Evolutionary conservation across 2,113 vertebrate genomes (phyloP).

Genomic region (Archilochus colubris): DNA sequence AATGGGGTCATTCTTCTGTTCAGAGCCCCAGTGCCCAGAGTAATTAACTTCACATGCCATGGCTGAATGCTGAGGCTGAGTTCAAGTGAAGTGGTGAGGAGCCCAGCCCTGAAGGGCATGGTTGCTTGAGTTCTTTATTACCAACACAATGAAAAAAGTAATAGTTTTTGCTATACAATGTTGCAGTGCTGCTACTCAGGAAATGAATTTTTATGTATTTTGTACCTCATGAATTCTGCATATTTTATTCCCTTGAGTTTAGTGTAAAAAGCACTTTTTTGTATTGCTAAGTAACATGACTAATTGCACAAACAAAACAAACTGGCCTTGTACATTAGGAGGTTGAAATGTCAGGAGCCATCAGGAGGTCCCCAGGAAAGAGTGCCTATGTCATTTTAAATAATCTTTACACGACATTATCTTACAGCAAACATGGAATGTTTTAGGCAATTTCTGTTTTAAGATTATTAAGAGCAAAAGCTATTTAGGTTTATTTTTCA

Average conservation of each 20-base stretch:
- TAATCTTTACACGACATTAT: conserved; percentile 5
- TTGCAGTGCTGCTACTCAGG: conserved; percentile 47
- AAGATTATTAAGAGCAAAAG: background rate
- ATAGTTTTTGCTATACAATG: conserved; percentile 40
- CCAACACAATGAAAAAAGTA: conserved; percentile 61
- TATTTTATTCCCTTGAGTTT: conserved; percentile 68
- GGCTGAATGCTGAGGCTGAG: conserved; percentile 42
- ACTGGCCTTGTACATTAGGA: background rate
- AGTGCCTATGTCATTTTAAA: conserved; percentile 46
- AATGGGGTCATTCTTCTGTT: conserved; percentile 70
- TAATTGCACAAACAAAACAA: conserved; percentile 63
- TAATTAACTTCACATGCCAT: conserved; percentile 75
- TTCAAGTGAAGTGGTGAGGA: conserved; percentile 67
- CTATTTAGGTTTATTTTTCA: background rate
- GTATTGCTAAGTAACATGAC: conserved; percentile 35
- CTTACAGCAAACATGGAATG: background rate
- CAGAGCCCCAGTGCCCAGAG: conserved; percentile 61
- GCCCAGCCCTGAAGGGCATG: conserved; percentile 59
- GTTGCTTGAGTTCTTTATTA: conserved; percentile 68
- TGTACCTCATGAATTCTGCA: conserved; percentile 69
- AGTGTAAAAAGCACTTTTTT: conserved; percentile 68
- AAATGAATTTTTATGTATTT: conserved; percentile 75
- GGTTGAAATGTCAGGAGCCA: conserved; percentile 39
- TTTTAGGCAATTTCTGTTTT: conserved; percentile 13
- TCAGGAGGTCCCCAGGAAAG: conserved; percentile 40